Percentiles rank a stretch among this genome's conserved stretches.
These are phyloP conservation scores for Thaumetopoea pityocampa DNA, from an alignment of 1,140 invertebrate genomes.

Conservation along the genomic window DNA sequence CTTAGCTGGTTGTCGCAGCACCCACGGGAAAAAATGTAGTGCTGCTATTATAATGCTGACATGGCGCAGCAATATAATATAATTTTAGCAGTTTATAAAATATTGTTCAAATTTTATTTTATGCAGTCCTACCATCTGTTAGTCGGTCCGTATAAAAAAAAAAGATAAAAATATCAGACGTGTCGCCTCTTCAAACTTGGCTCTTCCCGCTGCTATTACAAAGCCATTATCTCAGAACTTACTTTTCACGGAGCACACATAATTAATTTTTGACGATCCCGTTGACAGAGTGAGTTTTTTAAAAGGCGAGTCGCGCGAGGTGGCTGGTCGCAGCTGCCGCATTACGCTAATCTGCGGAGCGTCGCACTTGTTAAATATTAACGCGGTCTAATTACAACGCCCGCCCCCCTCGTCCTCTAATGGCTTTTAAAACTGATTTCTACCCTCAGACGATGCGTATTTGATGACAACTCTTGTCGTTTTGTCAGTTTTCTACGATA, in stretches of 20 bases:
- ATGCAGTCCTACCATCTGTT: no score
- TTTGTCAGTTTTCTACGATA: slow-evolving; percentile 33
- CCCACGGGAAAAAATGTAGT: no score
- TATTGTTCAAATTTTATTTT: no score
- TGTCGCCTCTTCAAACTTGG: no score
- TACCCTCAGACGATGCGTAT: slow-evolving; percentile 68
- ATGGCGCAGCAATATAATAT: no score
- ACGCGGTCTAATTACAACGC: slow-evolving; percentile 69
- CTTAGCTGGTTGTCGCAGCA: no score
- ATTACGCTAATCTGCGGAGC: slow-evolving; percentile 60
- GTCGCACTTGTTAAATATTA: slow-evolving; percentile 74
- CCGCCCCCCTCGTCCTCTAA: slow-evolving; percentile 53
- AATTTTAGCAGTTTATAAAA: no score
- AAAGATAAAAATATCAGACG: neutral
- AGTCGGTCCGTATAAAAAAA: no score
- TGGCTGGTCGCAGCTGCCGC: slow-evolving; percentile 51
- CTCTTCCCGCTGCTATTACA: no score
- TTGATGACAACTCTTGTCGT: slow-evolving; percentile 70
- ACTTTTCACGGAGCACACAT: slow-evolving; percentile 40
- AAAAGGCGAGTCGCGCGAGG: slow-evolving; percentile 52
- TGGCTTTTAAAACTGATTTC: slow-evolving; percentile 75
- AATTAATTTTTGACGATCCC: slow-evolving; percentile 66
- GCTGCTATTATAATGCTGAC: no score
- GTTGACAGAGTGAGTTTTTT: slow-evolving; percentile 60
- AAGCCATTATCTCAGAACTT: slow-evolving; percentile 50